Percentiles rank a stretch among this genome's conserved stretches.
These are phyloP conservation scores for Apotomis turbidana DNA, from an alignment of 2,888 invertebrate species.

Conservation along the genomic window DNA sequence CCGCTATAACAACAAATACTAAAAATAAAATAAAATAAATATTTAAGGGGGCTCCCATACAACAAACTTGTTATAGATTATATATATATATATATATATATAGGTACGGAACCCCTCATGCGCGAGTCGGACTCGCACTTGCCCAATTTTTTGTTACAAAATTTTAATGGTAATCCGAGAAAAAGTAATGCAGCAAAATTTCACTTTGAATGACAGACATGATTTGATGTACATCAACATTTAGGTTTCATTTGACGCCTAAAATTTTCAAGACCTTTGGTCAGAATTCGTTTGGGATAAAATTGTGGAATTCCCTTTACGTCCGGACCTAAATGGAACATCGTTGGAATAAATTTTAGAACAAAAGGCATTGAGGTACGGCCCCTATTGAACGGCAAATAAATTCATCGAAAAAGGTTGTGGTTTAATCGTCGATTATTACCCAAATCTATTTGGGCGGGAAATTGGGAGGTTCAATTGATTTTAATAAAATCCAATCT, in stretches of 20 bases:
- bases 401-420: conserved; percentile 16
- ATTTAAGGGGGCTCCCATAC: too few species aligned
- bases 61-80: too few species aligned
- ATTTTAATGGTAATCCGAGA: too few species aligned
- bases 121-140: too few species aligned
- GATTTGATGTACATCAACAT: background rate
- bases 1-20: too few species aligned
- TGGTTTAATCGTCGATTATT: conserved; percentile 19
- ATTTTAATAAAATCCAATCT: too few species aligned
- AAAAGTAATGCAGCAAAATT: too few species aligned
- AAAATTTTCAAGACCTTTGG: background rate
- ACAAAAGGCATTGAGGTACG: conserved; percentile 26
- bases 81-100: too few species aligned
- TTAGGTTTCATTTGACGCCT: background rate
- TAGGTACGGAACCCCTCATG: too few species aligned
- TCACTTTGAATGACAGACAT: too few species aligned
- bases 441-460: conserved; percentile 6
- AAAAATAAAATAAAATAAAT: too few species aligned
- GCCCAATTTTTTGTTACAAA: too few species aligned
- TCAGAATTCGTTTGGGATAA: background rate
- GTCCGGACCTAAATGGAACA: conserved; percentile 2
- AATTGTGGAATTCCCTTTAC: conserved; percentile 7
- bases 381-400: conserved; percentile 1
- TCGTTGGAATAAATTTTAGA: conserved; percentile 21
- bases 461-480: background rate